Conservation (phyloP, 2,888 invertebrate species). For the Eupithecia exiguata region DNA sequence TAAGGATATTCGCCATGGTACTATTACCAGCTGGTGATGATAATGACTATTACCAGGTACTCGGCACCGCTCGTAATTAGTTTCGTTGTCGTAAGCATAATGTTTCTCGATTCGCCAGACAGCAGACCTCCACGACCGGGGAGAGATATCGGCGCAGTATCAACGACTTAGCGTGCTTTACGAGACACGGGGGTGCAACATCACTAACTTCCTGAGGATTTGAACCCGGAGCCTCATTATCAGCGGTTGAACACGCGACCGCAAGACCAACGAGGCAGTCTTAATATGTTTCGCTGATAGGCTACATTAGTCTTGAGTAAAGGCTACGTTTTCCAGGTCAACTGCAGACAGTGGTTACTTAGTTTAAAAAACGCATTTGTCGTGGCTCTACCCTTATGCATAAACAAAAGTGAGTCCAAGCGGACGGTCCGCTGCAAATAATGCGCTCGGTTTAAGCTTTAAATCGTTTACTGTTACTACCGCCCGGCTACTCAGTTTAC, state of each 20-base stretch:
- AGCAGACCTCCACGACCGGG: too few relatives aligned
- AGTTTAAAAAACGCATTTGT: not conserved
- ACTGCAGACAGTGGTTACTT: not conserved
- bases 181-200: too few relatives aligned
- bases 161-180: too few relatives aligned
- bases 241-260: not conserved
- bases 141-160: too few relatives aligned
- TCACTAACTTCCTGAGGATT: not conserved
- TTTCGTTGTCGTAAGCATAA: too few relatives aligned
- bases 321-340: not conserved
- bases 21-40: too few relatives aligned
- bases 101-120: too few relatives aligned
- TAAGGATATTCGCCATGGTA: too few relatives aligned
- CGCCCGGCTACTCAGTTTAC: slow-evolving; percentile 10
- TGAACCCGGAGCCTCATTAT: not conserved
- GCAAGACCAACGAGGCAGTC: too few relatives aligned
- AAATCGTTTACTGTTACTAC: slow-evolving; percentile 30
- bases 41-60: too few relatives aligned
- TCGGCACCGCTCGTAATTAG: too few relatives aligned
- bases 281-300: not conserved
- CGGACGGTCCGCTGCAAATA: slow-evolving; percentile 24
- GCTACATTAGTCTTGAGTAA: not conserved
- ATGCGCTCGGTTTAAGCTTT: slow-evolving; percentile 26
- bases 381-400: slow-evolving; percentile 42
- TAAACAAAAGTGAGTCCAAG: slow-evolving; percentile 47